Conservation (phyloP, 1,140 invertebrate genomes). For the Zaprionus gabonicus region DNA sequence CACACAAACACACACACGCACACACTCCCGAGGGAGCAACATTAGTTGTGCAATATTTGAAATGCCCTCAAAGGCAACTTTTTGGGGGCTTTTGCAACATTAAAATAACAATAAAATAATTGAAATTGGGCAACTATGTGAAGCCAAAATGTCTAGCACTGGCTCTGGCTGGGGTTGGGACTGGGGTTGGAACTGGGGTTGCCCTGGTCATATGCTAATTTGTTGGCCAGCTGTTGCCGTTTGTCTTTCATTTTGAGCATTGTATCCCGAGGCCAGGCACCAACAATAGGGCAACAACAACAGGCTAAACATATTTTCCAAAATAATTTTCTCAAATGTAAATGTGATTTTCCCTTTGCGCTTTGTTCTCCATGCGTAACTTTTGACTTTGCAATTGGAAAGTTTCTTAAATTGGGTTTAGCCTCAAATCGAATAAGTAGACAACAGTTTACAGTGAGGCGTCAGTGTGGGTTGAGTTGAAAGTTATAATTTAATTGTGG, state of each 20-base stretch:
- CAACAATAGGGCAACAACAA: slow-evolving; percentile 5
- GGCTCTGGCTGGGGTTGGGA: too few species aligned
- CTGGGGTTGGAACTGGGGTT: not conserved
- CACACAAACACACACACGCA: not conserved
- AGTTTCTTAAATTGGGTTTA: slow-evolving; percentile 7
- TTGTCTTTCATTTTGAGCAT: slow-evolving; percentile 64
- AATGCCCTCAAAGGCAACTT: slow-evolving; percentile 36
- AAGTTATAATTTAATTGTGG: too few species aligned
- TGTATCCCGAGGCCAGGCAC: slow-evolving; percentile 42
- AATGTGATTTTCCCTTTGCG: slow-evolving; percentile 53
- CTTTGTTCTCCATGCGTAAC: slow-evolving; percentile 21
- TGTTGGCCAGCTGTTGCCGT: slow-evolving; percentile 28
- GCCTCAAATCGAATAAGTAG: slow-evolving; percentile 30
- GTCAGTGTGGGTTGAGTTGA: not conserved
- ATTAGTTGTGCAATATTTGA: slow-evolving; percentile 26
- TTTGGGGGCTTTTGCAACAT: slow-evolving; percentile 17
- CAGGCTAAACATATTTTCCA: slow-evolving; percentile 50
- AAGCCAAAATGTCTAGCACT: slow-evolving; percentile 1
- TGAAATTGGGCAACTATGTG: slow-evolving; percentile 31
- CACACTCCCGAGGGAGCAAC: not conserved
- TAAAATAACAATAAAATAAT: slow-evolving; percentile 66
- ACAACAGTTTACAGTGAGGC: not conserved
- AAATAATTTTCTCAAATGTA: slow-evolving; percentile 70
- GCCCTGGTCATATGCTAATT: slow-evolving; percentile 10
- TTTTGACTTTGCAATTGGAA: slow-evolving; percentile 3